These are phyloP conservation scores for Halichondria panicea DNA, from an alignment of 37 sponge, comb jelly and placozoan species.

Conservation along the genomic window DNA sequence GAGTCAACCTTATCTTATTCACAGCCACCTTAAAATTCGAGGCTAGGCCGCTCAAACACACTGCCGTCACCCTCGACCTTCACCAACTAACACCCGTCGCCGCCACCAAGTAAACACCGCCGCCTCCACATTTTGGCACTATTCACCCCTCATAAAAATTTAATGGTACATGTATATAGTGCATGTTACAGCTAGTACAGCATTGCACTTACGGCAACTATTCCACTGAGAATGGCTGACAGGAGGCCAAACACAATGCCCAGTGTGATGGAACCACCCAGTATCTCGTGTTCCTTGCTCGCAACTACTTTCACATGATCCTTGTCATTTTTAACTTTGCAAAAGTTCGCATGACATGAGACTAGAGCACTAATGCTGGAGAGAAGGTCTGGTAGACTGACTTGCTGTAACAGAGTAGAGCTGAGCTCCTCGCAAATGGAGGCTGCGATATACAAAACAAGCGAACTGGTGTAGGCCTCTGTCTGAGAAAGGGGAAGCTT, in stretches of 20 bases:
- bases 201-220: constrained; percentile 23
- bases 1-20: no score
- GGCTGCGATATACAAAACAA: constrained; percentile 45
- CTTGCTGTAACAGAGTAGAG: constrained; percentile 3
- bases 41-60: no score
- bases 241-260: constrained; percentile 68
- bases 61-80: no score
- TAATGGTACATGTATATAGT: no score
- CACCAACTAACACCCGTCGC: no score
- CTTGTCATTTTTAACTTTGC: neutral
- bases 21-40: no score
- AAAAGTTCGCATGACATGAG: constrained; percentile 22
- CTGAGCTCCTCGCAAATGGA: constrained; percentile 47
- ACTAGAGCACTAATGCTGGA: constrained; percentile 3
- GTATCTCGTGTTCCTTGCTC: constrained; percentile 11
- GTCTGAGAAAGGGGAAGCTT: neutral
- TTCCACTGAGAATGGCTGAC: constrained; percentile 50
- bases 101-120: no score
- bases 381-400: constrained; percentile 13
- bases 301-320: neutral
- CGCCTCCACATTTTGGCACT: no score
- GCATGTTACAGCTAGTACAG: neutral
- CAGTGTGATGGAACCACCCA: constrained; percentile 58
- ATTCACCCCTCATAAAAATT: no score
- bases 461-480: constrained; percentile 3